These are phyloP conservation scores for Odobenus rosmarus DNA, from an alignment of 2,113 vertebrate species.

Conservation along the genomic window DNA sequence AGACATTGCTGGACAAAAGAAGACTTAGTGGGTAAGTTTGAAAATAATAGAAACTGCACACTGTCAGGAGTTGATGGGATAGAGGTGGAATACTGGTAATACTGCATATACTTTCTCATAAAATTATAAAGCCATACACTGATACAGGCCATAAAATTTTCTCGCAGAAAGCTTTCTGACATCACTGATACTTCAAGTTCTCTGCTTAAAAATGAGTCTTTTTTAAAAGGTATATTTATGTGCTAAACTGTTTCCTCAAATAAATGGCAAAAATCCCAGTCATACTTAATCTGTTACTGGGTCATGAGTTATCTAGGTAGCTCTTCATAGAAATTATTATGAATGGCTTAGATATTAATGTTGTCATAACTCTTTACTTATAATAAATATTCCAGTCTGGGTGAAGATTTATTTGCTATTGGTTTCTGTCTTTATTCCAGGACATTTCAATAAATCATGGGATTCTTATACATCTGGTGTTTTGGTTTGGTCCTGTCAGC, in stretches of 20 bases:
- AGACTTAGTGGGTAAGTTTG: neutral
- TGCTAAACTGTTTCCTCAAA: neutral
- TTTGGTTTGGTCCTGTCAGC: neutral
- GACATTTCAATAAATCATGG: neutral
- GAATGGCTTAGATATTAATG: neutral
- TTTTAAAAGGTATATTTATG: neutral
- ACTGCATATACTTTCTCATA: neutral
- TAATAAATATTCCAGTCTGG: neutral
- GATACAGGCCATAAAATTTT: neutral
- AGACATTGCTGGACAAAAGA: neutral
- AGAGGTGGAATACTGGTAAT: neutral
- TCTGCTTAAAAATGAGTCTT: neutral
- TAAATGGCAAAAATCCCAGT: neutral
- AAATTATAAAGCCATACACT: neutral
- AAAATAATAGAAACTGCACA: neutral
- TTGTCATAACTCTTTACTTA: neutral
- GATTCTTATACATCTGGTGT: neutral
- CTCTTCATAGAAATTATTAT: neutral
- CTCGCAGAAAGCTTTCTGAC: neutral
- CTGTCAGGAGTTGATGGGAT: neutral
- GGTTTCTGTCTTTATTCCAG: neutral
- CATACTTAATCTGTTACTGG: neutral
- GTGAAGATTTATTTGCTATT: neutral
- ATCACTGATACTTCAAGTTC: neutral
- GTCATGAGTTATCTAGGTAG: neutral